phyloP scores from a whole-genome alignment of 2,113 vertebrate species.

The Sitta europaea region DNA sequence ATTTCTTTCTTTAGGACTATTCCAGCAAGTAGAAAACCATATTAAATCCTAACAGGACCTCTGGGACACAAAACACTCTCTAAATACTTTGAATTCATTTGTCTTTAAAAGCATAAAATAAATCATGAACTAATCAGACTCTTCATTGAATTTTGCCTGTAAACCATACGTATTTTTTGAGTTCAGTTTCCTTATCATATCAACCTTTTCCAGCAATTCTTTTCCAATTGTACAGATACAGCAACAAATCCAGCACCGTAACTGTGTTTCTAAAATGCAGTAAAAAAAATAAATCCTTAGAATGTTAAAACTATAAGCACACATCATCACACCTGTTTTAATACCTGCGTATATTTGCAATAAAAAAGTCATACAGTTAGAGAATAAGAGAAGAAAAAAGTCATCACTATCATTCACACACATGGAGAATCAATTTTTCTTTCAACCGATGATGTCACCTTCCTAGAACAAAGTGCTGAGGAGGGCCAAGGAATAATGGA shows the following conservation, averaged over 20 bases:
- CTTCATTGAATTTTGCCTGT: background rate
- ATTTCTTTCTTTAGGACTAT: constrained; percentile 25
- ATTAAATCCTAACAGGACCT: constrained; percentile 19
- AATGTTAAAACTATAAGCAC: background rate
- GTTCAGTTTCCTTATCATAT: constrained; percentile 42
- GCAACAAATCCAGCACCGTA: background rate
- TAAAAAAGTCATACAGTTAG: background rate
- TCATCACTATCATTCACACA: background rate
- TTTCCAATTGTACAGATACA: constrained; percentile 24
- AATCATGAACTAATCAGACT: constrained; percentile 50
- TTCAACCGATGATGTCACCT: background rate
- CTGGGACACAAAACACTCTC: background rate
- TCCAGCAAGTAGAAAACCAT: constrained; percentile 6
- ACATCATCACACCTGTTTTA: background rate
- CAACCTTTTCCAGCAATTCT: constrained; percentile 4
- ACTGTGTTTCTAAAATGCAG: constrained; percentile 21
- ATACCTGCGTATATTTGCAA: constrained; percentile 18
- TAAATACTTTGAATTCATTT: constrained; percentile 55
- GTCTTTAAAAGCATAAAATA: constrained; percentile 52
- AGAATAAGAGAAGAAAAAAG: background rate
- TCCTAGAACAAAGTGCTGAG: background rate
- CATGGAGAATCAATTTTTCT: constrained; percentile 30
- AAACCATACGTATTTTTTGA: background rate
- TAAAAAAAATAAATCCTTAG: background rate
- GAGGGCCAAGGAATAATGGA: background rate